These are phyloP conservation scores for Plagodis dolabraria DNA, from an alignment of 2,888 invertebrate species.

Conservation along the genomic window DNA sequence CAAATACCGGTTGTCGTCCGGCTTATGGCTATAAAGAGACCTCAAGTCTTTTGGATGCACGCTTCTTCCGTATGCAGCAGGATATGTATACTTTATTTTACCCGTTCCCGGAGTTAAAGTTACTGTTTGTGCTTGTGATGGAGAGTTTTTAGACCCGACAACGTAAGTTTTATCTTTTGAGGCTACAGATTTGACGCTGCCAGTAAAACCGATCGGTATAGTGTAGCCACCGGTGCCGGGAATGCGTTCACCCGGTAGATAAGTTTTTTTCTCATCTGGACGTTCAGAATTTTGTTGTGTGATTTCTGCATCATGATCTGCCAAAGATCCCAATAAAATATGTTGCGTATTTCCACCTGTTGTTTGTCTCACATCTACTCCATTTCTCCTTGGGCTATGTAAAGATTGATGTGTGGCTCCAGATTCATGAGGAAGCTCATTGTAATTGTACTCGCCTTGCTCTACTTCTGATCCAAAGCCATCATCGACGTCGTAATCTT, in stretches of 20 bases:
- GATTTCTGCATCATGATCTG: conserved; percentile 86
- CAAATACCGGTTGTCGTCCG: conserved; percentile 88
- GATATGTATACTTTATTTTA: conserved; percentile 66
- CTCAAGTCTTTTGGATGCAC: conserved; percentile 68
- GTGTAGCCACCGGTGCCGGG: conserved; percentile 88
- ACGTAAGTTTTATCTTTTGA: conserved; percentile 85
- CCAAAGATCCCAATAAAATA: conserved; percentile 85
- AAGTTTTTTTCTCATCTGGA: conserved; percentile 83
- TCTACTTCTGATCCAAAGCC: conserved; percentile 69
- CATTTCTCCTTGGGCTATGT: conserved; percentile 61
- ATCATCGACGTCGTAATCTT: conserved; percentile 76
- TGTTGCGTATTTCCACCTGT: conserved; percentile 86
- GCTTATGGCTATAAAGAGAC: conserved; percentile 61
- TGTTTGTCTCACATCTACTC: conserved; percentile 73
- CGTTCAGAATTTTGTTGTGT: conserved; percentile 83
- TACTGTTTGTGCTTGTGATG: conserved; percentile 89
- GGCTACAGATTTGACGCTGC: conserved; percentile 88
- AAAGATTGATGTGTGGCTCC: conserved; percentile 67
- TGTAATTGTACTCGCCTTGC: conserved; percentile 85
- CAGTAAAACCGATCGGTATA: conserved; percentile 88
- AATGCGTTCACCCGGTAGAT: conserved; percentile 87
- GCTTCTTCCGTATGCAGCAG: conserved; percentile 55
- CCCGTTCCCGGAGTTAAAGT: conserved; percentile 80
- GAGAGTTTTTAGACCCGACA: conserved; percentile 82
- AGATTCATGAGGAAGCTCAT: conserved; percentile 77